Conservation (phyloP, 1,140 invertebrate species). For the Microvelia longipes region DNA sequence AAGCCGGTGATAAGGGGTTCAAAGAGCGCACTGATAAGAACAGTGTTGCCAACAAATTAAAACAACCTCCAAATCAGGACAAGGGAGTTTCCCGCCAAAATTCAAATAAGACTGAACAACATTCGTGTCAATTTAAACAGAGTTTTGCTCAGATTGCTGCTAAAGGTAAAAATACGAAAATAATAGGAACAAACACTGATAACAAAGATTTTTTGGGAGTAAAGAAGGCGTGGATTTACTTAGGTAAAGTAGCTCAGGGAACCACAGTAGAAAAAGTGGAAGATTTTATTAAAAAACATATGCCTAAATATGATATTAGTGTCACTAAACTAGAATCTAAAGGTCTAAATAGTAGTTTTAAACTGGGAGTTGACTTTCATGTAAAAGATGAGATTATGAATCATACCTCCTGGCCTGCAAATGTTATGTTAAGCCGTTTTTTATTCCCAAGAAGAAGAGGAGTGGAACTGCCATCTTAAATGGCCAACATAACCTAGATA, state of each 20-base stretch:
- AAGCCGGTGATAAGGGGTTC: neutral
- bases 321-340: neutral
- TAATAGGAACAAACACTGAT: neutral
- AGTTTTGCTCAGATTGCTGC: neutral
- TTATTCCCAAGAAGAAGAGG: neutral
- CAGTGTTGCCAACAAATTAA: neutral
- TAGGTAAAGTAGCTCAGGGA: neutral
- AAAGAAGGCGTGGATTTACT: neutral
- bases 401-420: neutral
- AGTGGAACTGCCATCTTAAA: neutral
- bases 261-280: neutral
- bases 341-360: neutral
- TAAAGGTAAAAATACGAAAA: neutral
- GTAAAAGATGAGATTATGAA: neutral
- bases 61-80: neutral
- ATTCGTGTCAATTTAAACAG: too few relatives aligned
- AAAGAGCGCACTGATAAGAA: neutral
- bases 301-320: neutral
- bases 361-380: neutral
- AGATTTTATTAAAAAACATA: neutral
- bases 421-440: neutral
- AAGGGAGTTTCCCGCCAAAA: neutral
- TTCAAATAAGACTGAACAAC: neutral
- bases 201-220: neutral
- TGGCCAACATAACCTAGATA: neutral